Conservation (phyloP, 1,140 invertebrate genomes). For the Plodia interpunctella region DNA sequence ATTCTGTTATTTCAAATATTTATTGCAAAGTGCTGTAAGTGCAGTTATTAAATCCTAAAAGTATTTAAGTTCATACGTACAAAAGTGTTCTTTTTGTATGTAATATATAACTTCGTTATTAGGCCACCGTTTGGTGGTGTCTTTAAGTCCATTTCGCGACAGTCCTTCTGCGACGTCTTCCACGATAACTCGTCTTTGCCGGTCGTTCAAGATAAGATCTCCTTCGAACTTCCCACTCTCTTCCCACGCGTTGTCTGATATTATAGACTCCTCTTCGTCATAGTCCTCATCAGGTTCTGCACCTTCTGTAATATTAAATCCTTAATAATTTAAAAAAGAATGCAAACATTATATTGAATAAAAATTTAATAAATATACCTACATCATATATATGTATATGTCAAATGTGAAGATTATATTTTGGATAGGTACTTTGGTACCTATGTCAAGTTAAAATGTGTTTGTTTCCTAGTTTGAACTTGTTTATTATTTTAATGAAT, state of each 20-base stretch:
- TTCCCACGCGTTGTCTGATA: constrained; percentile 71
- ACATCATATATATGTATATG: no score
- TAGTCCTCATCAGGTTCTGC: constrained; percentile 44
- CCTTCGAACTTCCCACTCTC: constrained; percentile 75
- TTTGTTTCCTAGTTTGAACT: no score
- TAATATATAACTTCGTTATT: constrained; percentile 81
- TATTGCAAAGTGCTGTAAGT: no score
- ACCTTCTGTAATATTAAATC: constrained; percentile 37
- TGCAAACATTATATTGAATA: constrained; percentile 14
- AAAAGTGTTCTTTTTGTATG: constrained; percentile 81
- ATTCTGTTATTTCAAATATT: no score
- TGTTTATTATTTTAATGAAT: no score
- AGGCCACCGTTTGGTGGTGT: constrained; percentile 80
- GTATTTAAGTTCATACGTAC: no score
- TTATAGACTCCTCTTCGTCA: constrained; percentile 54
- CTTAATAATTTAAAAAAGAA: neutral
- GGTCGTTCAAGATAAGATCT: constrained; percentile 68
- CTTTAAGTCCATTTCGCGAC: constrained; percentile 79
- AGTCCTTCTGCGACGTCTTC: constrained; percentile 64
- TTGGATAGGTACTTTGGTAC: no score
- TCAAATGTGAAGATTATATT: no score
- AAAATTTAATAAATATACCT: neutral
- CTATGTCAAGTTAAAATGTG: no score
- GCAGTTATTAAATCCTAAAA: no score
- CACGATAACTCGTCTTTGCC: constrained; percentile 64